Evolutionary conservation across 1,140 invertebrate genomes (phyloP).

Genomic region (Drosophila arawakana): DNA sequence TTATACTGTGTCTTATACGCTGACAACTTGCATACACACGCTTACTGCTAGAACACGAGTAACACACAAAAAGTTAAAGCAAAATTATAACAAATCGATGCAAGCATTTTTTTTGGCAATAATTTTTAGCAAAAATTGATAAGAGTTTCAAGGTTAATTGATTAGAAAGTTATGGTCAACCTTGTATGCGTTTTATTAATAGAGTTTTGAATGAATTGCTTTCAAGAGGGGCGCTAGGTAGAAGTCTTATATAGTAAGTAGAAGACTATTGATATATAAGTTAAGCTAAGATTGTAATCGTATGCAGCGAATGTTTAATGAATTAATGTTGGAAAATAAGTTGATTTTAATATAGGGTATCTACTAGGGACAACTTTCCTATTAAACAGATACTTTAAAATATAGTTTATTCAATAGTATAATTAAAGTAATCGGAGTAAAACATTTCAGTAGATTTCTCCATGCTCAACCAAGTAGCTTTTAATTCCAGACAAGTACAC

Average conservation of each 20-base stretch:
- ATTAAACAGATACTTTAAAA: too few species aligned
- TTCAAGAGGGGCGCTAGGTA: background rate
- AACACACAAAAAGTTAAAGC: slow-evolving; percentile 17
- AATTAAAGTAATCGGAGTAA: too few species aligned
- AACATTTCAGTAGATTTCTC: too few species aligned
- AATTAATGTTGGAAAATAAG: background rate
- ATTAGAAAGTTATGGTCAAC: slow-evolving; percentile 23
- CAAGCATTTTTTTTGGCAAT: slow-evolving; percentile 47
- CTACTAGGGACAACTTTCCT: too few species aligned
- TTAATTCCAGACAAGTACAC: too few species aligned
- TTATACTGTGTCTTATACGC: slow-evolving; percentile 18
- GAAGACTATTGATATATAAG: too few species aligned
- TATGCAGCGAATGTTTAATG: background rate
- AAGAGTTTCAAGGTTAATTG: slow-evolving; percentile 46
- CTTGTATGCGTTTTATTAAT: slow-evolving; percentile 11
- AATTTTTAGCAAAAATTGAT: slow-evolving; percentile 27
- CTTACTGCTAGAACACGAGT: slow-evolving; percentile 4
- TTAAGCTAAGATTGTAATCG: background rate
- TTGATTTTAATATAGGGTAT: too few species aligned
- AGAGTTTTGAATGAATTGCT: background rate
- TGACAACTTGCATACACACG: background rate
- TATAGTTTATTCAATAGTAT: too few species aligned
- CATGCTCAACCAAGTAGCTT: too few species aligned
- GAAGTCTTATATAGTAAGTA: background rate
- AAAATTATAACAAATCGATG: slow-evolving; percentile 41